A percentile compares a stretch with the other conserved stretches of the same genome.
phyloP scores from a whole-genome alignment of 2,888 invertebrate species.

The Chelonus formosanus region DNA sequence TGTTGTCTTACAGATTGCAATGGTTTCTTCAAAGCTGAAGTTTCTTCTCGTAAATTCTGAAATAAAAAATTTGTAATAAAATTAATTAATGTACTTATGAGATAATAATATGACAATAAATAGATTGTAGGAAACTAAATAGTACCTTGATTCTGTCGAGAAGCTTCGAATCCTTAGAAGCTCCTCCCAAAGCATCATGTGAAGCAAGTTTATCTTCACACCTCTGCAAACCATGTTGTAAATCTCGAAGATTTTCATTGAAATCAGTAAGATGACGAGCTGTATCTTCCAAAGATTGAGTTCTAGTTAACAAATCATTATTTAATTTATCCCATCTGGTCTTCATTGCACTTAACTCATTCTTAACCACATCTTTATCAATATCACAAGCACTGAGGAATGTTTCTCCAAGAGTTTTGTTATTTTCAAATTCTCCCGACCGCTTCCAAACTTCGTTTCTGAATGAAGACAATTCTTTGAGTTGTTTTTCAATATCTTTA shows the following conservation, averaged over 20 bases:
- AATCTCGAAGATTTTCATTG: constrained; percentile 82
- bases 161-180: constrained; percentile 83
- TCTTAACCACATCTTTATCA: constrained; percentile 89
- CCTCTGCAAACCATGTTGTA: constrained; percentile 85
- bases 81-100: constrained; percentile 3
- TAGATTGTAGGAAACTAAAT: constrained; percentile 8
- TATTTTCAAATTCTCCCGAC: constrained; percentile 92
- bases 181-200: constrained; percentile 77
- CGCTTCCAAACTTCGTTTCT: constrained; percentile 94
- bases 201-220: constrained; percentile 87
- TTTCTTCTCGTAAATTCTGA: constrained; percentile 79
- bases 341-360: constrained; percentile 82
- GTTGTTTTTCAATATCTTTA: constrained; percentile 85
- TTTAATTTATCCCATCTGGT: constrained; percentile 92
- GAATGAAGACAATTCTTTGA: constrained; percentile 87
- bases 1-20: constrained; percentile 72
- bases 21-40: constrained; percentile 80
- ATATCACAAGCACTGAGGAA: constrained; percentile 89
- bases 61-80: constrained; percentile 20
- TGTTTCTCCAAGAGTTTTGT: constrained; percentile 84
- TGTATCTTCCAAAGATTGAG: constrained; percentile 84
- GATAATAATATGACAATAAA: background rate
- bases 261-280: constrained; percentile 84
- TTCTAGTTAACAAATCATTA: constrained; percentile 80
- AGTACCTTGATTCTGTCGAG: constrained; percentile 81